phyloP scores from a whole-genome alignment of 2,888 invertebrate genomes.

The Agriotes lineatus region DNA sequence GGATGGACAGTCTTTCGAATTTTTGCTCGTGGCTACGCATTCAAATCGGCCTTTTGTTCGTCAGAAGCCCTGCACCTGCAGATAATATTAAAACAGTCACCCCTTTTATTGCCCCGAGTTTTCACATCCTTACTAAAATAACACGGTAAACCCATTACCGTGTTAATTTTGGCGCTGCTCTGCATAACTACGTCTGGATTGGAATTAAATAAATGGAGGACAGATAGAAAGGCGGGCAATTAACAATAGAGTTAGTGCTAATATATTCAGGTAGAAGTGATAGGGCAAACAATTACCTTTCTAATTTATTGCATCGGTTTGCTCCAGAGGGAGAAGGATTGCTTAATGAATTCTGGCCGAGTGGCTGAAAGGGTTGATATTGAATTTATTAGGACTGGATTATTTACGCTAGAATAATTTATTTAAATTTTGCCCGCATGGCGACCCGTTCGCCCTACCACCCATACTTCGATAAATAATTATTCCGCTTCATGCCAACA shows the following conservation, averaged over 20 bases:
- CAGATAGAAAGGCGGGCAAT: slow-evolving; percentile 51
- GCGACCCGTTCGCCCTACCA: neutral
- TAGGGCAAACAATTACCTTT: slow-evolving; percentile 58
- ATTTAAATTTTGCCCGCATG: slow-evolving; percentile 40
- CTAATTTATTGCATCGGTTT: slow-evolving; percentile 57
- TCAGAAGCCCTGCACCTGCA: slow-evolving; percentile 53
- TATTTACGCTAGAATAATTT: slow-evolving; percentile 48
- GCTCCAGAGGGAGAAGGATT: slow-evolving; percentile 55
- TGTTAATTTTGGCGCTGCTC: slow-evolving; percentile 45
- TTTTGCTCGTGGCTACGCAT: slow-evolving; percentile 54
- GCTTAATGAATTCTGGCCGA: slow-evolving; percentile 56
- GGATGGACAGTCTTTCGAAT: slow-evolving; percentile 55
- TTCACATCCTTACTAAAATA: slow-evolving; percentile 40
- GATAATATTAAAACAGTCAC: slow-evolving; percentile 52
- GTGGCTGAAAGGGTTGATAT: slow-evolving; percentile 56
- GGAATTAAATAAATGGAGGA: slow-evolving; percentile 49
- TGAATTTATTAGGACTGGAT: slow-evolving; percentile 57
- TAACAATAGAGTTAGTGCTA: slow-evolving; percentile 54
- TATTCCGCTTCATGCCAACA: too few relatives aligned
- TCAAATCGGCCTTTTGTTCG: slow-evolving; percentile 52
- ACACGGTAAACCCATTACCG: slow-evolving; percentile 41
- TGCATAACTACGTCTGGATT: slow-evolving; percentile 40
- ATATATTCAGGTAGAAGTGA: slow-evolving; percentile 59
- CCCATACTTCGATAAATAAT: neutral
- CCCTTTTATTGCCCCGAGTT: slow-evolving; percentile 30